Base-by-base conservation (phyloP, 2,888 invertebrate genomes). In the Cataglyphis livida region DNA sequence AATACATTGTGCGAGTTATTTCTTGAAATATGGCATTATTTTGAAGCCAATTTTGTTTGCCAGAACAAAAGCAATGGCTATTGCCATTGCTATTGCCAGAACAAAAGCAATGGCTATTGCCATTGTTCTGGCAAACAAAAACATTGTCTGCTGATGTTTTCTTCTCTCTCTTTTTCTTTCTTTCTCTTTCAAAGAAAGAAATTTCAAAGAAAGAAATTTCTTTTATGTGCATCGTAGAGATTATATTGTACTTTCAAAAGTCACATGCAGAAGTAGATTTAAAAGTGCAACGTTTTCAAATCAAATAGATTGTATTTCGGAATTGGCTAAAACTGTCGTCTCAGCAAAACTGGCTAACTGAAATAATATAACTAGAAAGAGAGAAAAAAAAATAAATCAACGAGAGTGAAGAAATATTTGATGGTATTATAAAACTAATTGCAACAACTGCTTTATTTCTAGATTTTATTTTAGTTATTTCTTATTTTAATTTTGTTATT, bases 1-100 rank as follows among this genome's bases (percentile, higher is more conserved):
- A 51, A 51, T 4, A 9, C 5, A 25, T 12, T 21, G 5, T 12
- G 10, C 35, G 61, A 61, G 9, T 44, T 2, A 21, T 44, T 68
- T 44, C 41, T 59, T 59, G 62, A 90, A 92, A 91, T 91, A 92
- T 89, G 90, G 84, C 71, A 74, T 71, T 91, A 92, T 88, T 92
- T 91, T 91, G 88, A 89, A 92, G 84, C 89, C 88, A 82, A 71
- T 21, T 21, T 21, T 21, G 21, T 21, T 21, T 21, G 21, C 21
- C 21, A 21, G 21, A 21, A 21, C 21, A 21, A 21, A 21, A 21
- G 21, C 21, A 21, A 21, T 21, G 21, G 21, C 73, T 81, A 76
- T 48, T 32, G 25, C 28, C 38, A 21, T 21, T 21, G 21, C 21
- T 21, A 21, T 21, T 21, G 21, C 21, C 21, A 21, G 21, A 21